A percentile compares a stretch with the other conserved stretches of the same genome.
Evolutionary conservation across 1,140 invertebrate genomes (phyloP).

Genomic region (Drosophila tani): DNA sequence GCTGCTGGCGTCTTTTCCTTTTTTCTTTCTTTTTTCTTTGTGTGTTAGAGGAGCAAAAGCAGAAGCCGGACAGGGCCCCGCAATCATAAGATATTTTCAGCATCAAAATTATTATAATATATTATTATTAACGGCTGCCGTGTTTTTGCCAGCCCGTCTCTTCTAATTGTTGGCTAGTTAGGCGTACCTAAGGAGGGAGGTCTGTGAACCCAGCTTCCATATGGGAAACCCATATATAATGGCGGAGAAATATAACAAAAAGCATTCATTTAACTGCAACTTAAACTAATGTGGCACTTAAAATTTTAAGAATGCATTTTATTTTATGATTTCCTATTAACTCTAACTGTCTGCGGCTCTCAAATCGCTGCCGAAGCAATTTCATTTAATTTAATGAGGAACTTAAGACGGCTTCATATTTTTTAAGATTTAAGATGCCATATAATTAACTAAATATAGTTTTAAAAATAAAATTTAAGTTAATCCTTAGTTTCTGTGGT

Average conservation of each 20-base stretch:
- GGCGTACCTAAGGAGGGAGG: slow-evolving; percentile 31
- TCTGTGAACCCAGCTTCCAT: slow-evolving; percentile 44
- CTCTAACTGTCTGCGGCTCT: neutral
- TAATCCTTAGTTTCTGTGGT: neutral
- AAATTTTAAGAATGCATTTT: neutral
- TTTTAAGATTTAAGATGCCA: neutral
- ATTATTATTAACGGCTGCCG: slow-evolving; percentile 81
- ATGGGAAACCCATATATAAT: slow-evolving; percentile 1
- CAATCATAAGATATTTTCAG: slow-evolving; percentile 83
- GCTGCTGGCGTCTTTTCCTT: slow-evolving; percentile 58
- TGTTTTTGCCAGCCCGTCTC: slow-evolving; percentile 46
- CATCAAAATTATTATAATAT: slow-evolving; percentile 85
- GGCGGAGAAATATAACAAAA: slow-evolving; percentile 5
- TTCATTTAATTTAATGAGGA: neutral
- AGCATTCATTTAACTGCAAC: neutral
- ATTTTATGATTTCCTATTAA: slow-evolving; percentile 4
- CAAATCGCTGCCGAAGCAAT: neutral
- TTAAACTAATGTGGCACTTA: slow-evolving; percentile 12
- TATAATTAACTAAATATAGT: neutral
- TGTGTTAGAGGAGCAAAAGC: slow-evolving; percentile 60
- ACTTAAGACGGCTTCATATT: neutral
- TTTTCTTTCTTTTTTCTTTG: slow-evolving; percentile 11
- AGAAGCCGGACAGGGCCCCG: slow-evolving; percentile 17
- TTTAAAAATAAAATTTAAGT: neutral
- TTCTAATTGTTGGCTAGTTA: slow-evolving; percentile 49